phyloP scores from a whole-genome alignment of 53 echinoderm and acorn worm genomes.

The Holothuria leucospilota region DNA sequence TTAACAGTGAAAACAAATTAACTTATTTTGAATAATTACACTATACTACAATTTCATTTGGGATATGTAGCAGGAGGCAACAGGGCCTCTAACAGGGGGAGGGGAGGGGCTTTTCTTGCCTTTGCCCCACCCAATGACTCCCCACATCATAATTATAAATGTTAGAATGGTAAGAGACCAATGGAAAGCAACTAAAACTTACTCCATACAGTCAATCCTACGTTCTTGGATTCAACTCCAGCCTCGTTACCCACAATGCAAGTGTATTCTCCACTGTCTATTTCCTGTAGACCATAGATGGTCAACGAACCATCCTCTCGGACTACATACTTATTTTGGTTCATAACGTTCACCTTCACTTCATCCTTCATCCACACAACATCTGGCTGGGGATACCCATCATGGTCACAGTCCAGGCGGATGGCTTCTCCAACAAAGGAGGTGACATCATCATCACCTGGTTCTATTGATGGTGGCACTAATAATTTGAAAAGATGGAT shows the following conservation, averaged over 20 bases:
- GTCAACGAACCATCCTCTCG: constrained; percentile 3
- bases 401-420: constrained; percentile 22
- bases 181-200: constrained; percentile 3
- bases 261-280: constrained; percentile 82
- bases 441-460: constrained; percentile 45
- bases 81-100: too few species aligned
- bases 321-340: background rate
- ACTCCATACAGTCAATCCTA: constrained; percentile 62
- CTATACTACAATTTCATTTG: too few species aligned
- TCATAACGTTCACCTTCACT: constrained; percentile 9
- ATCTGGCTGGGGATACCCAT: constrained; percentile 37
- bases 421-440: constrained; percentile 45
- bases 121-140: too few species aligned
- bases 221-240: constrained; percentile 68
- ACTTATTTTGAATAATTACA: too few species aligned
- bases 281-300: constrained; percentile 6
- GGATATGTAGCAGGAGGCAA: too few species aligned
- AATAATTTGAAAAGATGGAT: background rate
- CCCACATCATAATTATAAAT: background rate
- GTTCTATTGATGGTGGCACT: constrained; percentile 72
- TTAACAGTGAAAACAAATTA: too few species aligned
- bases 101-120: too few species aligned
- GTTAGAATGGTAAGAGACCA: background rate
- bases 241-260: constrained; percentile 88
- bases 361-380: constrained; percentile 45